Base-by-base conservation (phyloP, 2,797 vertebrate species). In the Hypotaenidia philippensis region DNA sequence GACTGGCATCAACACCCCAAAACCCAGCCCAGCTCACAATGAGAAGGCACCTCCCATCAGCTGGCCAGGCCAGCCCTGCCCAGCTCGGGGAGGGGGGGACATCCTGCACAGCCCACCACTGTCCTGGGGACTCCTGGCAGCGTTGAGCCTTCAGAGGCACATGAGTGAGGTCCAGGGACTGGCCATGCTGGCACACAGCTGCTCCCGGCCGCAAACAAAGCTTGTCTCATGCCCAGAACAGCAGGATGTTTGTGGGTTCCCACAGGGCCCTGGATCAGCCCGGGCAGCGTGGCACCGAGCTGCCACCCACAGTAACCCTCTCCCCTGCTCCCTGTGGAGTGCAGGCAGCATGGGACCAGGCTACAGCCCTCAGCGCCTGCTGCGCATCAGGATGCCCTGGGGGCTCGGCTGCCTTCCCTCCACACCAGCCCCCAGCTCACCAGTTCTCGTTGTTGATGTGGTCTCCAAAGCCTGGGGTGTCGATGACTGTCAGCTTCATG, bases 361-460 rank as follows among this genome's bases (percentile, higher is more conserved):
- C 32, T 53, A 3, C 2, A 1, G 78, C 68, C 23, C 61, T 26
- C 9, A 2, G 76, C 65, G 44, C 6, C 7, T 65, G 72, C 66
- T 22, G n/a, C 0, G 1, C 38, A 19, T 55, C 91, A 66, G 78
- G 59, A 17, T 22, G 70, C 20, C 36, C 72, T 1, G 0, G 49
- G 61, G 61, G 45, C 23, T 77, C 2, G 2, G 52, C 22, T 1
- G 2, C 21, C 26, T 77, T 45, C 29, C 31, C 60, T 56, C 66
- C 15, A 11, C 45, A 13, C 9, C 2, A 0, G 20, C 34, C n/a
- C n/a, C 53, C n/a, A 38, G 57, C 98, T 99, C 94, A 99, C 99
- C 99, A 99, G 97, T 99, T 99, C 97, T 99, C 99, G 2, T 99
- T 99, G 98, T 99, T 99, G 98, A 99, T 99, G 96, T 99, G 99